Base-by-base conservation (phyloP, 2,888 invertebrate genomes). In the Epirrita christyi region DNA sequence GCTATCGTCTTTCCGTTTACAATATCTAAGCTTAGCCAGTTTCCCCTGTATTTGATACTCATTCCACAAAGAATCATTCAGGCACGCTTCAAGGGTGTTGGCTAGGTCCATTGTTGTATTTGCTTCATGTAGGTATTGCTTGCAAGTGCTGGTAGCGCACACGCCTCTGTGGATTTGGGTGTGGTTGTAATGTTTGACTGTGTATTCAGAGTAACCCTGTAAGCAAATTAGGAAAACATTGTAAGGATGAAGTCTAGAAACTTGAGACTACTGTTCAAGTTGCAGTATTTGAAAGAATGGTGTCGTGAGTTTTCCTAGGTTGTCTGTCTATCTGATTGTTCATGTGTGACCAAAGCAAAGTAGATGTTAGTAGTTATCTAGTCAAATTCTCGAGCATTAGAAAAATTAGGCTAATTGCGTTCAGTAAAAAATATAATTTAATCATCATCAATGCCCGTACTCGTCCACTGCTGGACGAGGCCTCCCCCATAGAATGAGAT, bases 91-190 rank as follows among this genome's bases (percentile, higher is more conserved):
- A 78, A 90, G 83, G 80, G 66, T 63, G 27, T 14, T n/a, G 10
- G 55, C 63, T 71, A 80, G 73, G 72, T 70, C 80, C 66, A 42
- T 41, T 51, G 72, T 67, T 51, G 60, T 61, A 50, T 72, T 67
- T 53, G 29, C 38, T 41, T 52, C 49, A 48, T 51, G 43, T 10
- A 68, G 41, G 21, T 70, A 76, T n/a, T 65, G 59, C 64, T 74
- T 76, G 61, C 90, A 91, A 6, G 80, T 76, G 13, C 52, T 70
- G 7, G 81, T 82, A 1, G 88, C 76, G 64, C 91, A 91, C 0
- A 89, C 71, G 0, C 81, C 90, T 71, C 88, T 73, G 49, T 91
- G 89, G 70, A 91, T 77, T 68, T 82, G 78, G 48, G 88, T 83
- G 64, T 89, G 87, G 58, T 91, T 87, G 66, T 75, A 91, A 64